Evolutionary conservation across 2,888 invertebrate genomes (phyloP), one percentile per base, ranked within the genome.

Genomic region (Synergus laeviventris): DNA sequence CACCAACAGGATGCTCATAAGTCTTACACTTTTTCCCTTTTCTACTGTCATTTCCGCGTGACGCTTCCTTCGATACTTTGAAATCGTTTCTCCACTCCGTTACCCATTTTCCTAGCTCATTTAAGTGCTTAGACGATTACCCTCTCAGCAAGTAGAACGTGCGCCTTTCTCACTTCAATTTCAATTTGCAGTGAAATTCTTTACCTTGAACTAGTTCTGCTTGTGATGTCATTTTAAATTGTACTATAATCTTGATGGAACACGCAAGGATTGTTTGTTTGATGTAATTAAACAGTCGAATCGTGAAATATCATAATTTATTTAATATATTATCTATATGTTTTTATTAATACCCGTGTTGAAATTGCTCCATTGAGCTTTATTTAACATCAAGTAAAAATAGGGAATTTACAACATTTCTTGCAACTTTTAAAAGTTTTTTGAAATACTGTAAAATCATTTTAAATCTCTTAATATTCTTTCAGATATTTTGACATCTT

Each of bases 1-100:
- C 66, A 21, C 66, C 66, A 70, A 70, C 66, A 70, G 66, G 66
- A 70, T 70, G 66, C 66, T 49, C 66, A 45, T 70, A 70, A 45
- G 66, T 36, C 66, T 70, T 45, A 36, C 24, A 4, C 16, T 70
- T 70, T 31, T 70, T 42, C 4, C 70, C 45, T 31, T 70, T 49
- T 70, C 31, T 49, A 49, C 70, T 70, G 70, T 49, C 70, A 70
- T 70, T 70, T 70, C 70, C 70, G 70, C 49, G 70, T 70, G 45
- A 70, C 70, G 70, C 49, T 70, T 70, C 70, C 70, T 49, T 49
- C 70, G 31, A 70, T 70, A 70, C n/a, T 49, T 24, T 36, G 70
- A 70, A 70, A 70, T 70, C 31, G 49, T 4, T 5, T 49, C 49
- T 70, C 31, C 24, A 31, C 31, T 66, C 24, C 24, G 12, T 45